Evolutionary conservation across 2,888 invertebrate species (phyloP), one percentile per base, ranked within the genome.

Genomic region (Acanthacorydalis orientalis): DNA sequence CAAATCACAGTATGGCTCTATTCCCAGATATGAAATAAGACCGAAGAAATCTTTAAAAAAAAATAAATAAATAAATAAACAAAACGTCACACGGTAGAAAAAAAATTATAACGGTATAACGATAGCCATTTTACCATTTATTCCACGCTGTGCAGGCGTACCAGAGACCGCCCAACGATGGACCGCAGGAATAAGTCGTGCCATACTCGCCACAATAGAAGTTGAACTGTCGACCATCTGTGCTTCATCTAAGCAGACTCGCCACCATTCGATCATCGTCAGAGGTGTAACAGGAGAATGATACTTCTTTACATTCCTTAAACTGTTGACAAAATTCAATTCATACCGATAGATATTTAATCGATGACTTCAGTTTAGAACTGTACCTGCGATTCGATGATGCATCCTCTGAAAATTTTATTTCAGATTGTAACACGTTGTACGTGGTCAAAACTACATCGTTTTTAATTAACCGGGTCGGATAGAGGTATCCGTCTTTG

Each of bases 111-210:
- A n/a, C n/a, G n/a, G n/a, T n/a, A n/a, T n/a, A n/a, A n/a, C n/a
- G n/a, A n/a, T n/a, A n/a, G n/a, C n/a, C n/a, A n/a, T n/a, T n/a
- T 76, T 77, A 55, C 71, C 65, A 16, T 12, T 12, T 14, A 77
- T 60, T 15, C 68, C 65, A 47, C 70, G 70, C 57, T 78, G 76
- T 43, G 81, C 68, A 1, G 82, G 81, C 0, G 85, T 87, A 16
- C 87, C 86, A 4, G 83, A 83, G 1, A 80, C 70, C 11, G 78
- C 78, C 86, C 87, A 87, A 43, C 80, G 70, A 62, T 81, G 76
- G 2, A 74, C 60, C 8, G 79, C 74, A 51, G 58, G 56, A 38
- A 83, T 59, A 51, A 69, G 64, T 42, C 67, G 58, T 0, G 78
- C 77, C 80, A 83, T 80, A 54, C 71, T 67, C 0, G 80, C 74